These are phyloP conservation scores for Strigamia maritima DNA, from an alignment of 2,888 invertebrate species.

Conservation along the genomic window DNA sequence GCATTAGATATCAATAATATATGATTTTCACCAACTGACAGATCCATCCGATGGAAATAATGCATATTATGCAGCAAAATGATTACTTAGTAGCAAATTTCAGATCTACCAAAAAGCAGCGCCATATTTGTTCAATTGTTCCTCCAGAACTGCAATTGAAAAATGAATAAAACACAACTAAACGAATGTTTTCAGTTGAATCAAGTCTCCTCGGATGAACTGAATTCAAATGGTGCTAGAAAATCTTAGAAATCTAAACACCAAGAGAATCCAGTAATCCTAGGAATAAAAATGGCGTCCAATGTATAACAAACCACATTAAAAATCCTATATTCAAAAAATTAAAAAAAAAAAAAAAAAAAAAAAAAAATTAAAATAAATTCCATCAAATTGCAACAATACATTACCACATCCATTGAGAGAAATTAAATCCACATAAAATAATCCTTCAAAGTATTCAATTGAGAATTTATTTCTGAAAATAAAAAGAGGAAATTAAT, in stretches of 20 bases:
- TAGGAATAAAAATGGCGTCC: constrained; percentile 31
- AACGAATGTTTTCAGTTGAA: not conserved
- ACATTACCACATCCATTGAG: not conserved
- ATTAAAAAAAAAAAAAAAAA: not conserved
- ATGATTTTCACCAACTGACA: no score
- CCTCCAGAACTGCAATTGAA: not conserved
- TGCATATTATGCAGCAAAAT: no score
- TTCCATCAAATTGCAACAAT: not conserved
- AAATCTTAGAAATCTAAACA: constrained; percentile 21
- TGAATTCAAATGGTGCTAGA: constrained; percentile 38
- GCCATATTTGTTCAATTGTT: not conserved
- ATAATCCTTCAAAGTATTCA: no score
- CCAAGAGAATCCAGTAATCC: constrained; percentile 38
- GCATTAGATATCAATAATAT: no score
- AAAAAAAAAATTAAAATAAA: not conserved
- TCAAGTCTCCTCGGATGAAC: constrained; percentile 37
- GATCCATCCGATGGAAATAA: no score
- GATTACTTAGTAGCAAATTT: no score
- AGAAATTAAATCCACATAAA: no score
- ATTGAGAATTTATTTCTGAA: not conserved
- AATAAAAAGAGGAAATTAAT: not conserved
- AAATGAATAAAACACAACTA: no score
- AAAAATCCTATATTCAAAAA: not conserved
- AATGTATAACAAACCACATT: not conserved
- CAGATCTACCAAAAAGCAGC: no score